Evolutionary conservation across 1,140 invertebrate genomes (phyloP).

Genomic region (Mactra quadrangularis): DNA sequence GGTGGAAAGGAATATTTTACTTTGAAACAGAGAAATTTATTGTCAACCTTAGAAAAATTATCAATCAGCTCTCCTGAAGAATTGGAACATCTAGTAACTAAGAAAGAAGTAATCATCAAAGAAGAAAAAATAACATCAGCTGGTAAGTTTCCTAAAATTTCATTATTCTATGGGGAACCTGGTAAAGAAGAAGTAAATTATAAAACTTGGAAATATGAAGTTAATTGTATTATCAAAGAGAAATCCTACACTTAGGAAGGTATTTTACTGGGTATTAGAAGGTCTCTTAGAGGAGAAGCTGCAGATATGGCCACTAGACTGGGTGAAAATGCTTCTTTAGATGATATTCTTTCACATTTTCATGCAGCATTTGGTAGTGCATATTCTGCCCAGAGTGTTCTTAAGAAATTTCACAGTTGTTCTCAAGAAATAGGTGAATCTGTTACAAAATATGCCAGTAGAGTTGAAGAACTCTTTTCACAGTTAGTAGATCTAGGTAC

Average conservation of each 20-base stretch:
- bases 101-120: no score
- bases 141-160: slow-evolving; percentile 11
- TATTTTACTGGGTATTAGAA: slow-evolving; percentile 27
- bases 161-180: slow-evolving; percentile 27
- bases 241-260: neutral
- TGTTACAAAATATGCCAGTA: no score
- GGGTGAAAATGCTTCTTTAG: neutral
- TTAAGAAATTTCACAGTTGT: no score
- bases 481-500: neutral
- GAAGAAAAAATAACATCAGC: no score
- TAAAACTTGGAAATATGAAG: slow-evolving; percentile 19
- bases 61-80: no score
- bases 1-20: no score
- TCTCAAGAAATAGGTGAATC: neutral
- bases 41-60: no score
- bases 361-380: no score
- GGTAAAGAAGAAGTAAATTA: slow-evolving; percentile 34
- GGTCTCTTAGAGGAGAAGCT: slow-evolving; percentile 13
- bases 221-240: slow-evolving; percentile 25
- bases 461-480: slow-evolving; percentile 22
- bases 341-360: no score
- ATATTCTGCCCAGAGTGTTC: no score
- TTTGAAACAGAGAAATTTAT: no score
- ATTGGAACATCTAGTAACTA: no score
- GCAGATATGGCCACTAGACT: slow-evolving; percentile 23